Evolutionary conservation across 2,113 vertebrate species (phyloP).

Genomic region (Cricetomys ansorgei): DNA sequence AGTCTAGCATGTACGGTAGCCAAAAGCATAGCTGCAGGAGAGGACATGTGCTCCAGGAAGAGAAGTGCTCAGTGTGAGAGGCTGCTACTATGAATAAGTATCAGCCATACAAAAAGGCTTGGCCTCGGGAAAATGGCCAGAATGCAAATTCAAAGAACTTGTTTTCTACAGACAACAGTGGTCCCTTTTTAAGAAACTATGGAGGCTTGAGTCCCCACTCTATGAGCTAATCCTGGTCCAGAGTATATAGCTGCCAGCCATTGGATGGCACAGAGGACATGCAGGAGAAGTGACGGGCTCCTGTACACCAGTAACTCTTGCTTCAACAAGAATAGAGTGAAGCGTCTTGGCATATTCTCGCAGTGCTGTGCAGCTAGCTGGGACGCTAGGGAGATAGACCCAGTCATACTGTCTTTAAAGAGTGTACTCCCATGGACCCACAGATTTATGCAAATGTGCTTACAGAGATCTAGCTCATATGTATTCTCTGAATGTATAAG

Average conservation of each 20-base stretch:
- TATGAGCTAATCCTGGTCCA: conserved; percentile 40
- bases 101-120: background rate
- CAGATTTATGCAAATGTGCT: conserved; percentile 43
- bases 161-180: background rate
- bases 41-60: background rate
- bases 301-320: conserved; percentile 65
- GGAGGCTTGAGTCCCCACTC: background rate
- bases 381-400: background rate
- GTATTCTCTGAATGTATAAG: background rate
- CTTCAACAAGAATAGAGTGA: conserved; percentile 50
- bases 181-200: conserved; percentile 14
- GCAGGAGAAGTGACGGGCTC: conserved; percentile 18
- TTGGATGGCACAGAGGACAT: background rate
- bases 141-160: background rate
- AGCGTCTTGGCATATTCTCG: conserved; percentile 25
- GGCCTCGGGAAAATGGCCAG: background rate
- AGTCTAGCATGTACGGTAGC: background rate
- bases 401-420: background rate
- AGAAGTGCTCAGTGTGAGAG: background rate
- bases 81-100: background rate
- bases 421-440: conserved; percentile 45
- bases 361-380: conserved; percentile 17
- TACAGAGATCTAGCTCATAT: conserved; percentile 9
- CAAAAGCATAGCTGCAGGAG: background rate
- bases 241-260: conserved; percentile 55